Base-by-base conservation (phyloP, 1,140 invertebrate species). In the Diabrotica undecimpunctata region DNA sequence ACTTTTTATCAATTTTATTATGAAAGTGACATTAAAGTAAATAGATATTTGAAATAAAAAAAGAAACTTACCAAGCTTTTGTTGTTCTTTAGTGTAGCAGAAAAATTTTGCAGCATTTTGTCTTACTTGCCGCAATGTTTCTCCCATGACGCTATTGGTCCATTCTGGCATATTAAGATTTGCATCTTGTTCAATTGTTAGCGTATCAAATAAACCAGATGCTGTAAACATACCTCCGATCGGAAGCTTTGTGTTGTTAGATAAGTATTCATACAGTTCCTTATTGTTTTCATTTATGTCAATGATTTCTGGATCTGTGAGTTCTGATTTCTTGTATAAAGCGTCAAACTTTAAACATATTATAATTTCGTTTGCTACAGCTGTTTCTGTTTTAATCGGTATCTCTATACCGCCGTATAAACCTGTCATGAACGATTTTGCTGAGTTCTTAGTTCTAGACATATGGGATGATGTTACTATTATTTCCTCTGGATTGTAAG, bases 21-120 rank as follows among this genome's bases (percentile, higher is more conserved):
- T 4, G 4, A 25, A 25, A 25, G 25, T 25, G 4, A 25, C 25
- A 25, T 1, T 4, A 25, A 25, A 25, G 25, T 25, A 25, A 25
- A 25, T 25, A 4, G 1, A 25, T 25, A 25, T 25, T 25, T 25
- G 25, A 25, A 25, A 25, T 25, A 25, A 25, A 25, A 25, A 25
- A 25, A 25, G 25, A 25, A 25, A 37, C 55, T 35, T 37, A 57
- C 55, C 55, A 37, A 57, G 25, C 37, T 36, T 57, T 57, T 57
- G 55, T 37, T 11, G 8, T 5, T 57, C 37, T 36, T 57, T n/a
- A 5, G 25, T 37, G 55, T 57, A 57, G 7, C 55, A 57, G n/a
- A 57, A 10, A 14, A 36, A 57, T 14, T 36, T 8, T 11, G 55
- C 55, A 25, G 12, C 12, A 6, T 10, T 36, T 36, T 57, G 10